phyloP scores from a whole-genome alignment of 2,888 invertebrate genomes.

The Shargacucullia verbasci region DNA sequence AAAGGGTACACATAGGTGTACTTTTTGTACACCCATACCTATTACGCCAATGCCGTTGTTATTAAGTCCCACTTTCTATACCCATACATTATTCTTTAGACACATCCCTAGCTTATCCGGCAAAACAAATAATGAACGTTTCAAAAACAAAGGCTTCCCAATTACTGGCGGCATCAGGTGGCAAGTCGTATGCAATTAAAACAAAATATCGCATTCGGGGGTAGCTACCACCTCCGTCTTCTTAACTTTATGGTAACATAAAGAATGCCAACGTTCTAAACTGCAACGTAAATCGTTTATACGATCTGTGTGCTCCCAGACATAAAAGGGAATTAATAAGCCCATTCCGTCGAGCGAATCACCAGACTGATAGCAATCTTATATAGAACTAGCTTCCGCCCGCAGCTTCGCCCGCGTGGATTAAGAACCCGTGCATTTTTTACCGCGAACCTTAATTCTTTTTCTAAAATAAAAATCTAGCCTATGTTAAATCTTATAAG shows the following conservation, averaged over 20 bases:
- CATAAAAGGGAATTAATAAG: conserved; percentile 88
- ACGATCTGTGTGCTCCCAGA: conserved; percentile 74
- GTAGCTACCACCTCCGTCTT: conserved; percentile 63
- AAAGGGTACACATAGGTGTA: too few species aligned
- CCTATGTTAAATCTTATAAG: too few species aligned
- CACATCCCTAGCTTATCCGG: conserved; percentile 14
- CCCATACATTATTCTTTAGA: background rate
- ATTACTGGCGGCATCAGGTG: conserved; percentile 77
- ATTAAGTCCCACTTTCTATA: too few species aligned
- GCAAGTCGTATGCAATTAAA: conserved; percentile 78
- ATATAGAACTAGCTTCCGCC: too few species aligned
- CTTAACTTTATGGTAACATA: conserved; percentile 84
- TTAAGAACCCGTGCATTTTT: too few species aligned
- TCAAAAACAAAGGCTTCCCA: conserved; percentile 55
- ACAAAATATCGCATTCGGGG: conserved; percentile 72
- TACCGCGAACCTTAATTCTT: too few species aligned
- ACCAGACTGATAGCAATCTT: conserved; percentile 75
- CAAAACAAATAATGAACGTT: conserved; percentile 18
- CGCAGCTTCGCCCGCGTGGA: too few species aligned
- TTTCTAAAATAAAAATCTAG: too few species aligned
- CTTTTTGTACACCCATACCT: too few species aligned
- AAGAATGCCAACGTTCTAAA: conserved; percentile 84
- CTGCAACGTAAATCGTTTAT: conserved; percentile 80
- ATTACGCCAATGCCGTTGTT: too few species aligned
- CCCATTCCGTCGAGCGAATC: conserved; percentile 81